Conservation (phyloP, 2,113 vertebrate species). For the Seriola rivoliana region DNA sequence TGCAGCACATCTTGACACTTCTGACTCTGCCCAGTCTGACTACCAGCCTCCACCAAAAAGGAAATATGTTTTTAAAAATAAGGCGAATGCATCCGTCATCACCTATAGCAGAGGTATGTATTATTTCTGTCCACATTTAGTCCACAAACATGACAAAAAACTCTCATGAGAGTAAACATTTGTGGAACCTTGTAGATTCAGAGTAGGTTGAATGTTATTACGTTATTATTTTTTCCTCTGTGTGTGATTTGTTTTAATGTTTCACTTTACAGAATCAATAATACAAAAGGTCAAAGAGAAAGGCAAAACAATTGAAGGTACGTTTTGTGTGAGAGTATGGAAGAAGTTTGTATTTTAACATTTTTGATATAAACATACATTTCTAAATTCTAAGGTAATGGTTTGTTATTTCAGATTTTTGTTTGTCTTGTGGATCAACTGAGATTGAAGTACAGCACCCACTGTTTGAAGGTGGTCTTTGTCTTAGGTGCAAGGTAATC, state of each 20-base stretch:
- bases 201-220: background rate
- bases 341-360: background rate
- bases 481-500: conserved; percentile 89
- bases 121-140: background rate
- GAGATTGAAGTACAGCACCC: conserved; percentile 88
- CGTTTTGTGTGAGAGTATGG: background rate
- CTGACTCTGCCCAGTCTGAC: conserved; percentile 67
- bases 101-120: conserved; percentile 72
- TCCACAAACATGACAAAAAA: background rate
- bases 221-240: background rate
- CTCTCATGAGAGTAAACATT: background rate
- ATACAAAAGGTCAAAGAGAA: conserved; percentile 79
- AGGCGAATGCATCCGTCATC: background rate
- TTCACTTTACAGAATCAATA: conserved; percentile 85
- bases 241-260: conserved; percentile 8
- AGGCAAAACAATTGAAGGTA: conserved; percentile 89
- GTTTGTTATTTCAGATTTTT: conserved; percentile 86
- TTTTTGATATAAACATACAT: background rate
- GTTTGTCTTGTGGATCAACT: conserved; percentile 89
- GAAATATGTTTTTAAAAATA: conserved; percentile 77
- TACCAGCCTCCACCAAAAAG: conserved; percentile 83
- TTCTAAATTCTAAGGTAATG: background rate
- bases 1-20: conserved; percentile 14
- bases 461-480: conserved; percentile 93
- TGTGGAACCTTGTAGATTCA: background rate